Base-by-base conservation (phyloP, 1,140 invertebrate species). In the Heliconius melpomene region DNA sequence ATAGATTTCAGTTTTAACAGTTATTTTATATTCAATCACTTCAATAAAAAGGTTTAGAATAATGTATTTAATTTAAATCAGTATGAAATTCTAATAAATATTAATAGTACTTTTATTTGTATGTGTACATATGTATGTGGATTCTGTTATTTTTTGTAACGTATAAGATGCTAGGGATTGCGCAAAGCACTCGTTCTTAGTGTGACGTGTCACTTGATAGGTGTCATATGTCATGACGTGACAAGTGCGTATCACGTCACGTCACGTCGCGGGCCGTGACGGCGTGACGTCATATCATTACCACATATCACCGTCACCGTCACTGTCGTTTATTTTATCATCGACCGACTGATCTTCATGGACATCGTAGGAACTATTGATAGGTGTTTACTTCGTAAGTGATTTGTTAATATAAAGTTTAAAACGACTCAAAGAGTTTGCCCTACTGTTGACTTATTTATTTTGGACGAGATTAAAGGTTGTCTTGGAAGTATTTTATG, bases 381-480 rank as follows among this genome's bases (percentile, higher is more conserved):
- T 81, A 80, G 54, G 26, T 74, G 76, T 76, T 79, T 74, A 78
- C 50, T 40, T 82, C 89, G 79, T 91, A 93, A 91, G 90, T 86
- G 83, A 91, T 92, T 92, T 93, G 91, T 93, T 93, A 93, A 88
- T 91, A 88, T 89, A 92, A 91, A 90, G 88, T 91, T 92, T 88
- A 90, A 90, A 87, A 90, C 84, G 91, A 91, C 92, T 93, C 92
- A 85, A 92, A 93, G 91, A 93, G 92, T 93, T 90, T 89, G 89
- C 92, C 90, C 91, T 92, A 72, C 90, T 94, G 92, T 94, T 94
- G 90, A 92, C 87, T 89, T 88, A 89, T 89, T 93, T 92, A 92
- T 93, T 92, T 93, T 91, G 89, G 88, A 92, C 87, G 91, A 93
- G 87, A 94, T 87, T 94, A 94, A 94, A 94, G 87, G 89, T 94